Conservation (phyloP, 1,140 invertebrate species). For the Samia ricini region DNA sequence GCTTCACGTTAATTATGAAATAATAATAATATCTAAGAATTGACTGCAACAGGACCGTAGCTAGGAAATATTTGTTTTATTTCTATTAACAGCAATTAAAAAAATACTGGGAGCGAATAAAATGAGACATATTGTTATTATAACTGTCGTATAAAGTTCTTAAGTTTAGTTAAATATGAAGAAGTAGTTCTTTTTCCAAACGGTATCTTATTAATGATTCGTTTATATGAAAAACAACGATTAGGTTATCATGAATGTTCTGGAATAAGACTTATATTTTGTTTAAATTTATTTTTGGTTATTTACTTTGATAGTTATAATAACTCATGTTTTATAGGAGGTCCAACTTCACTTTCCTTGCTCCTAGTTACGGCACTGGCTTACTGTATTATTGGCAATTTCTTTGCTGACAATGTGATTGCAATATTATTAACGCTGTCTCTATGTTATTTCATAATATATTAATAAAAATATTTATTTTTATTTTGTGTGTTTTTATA, state of each 20-base stretch:
- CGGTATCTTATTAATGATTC: no score
- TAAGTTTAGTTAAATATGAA: no score
- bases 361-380: neutral
- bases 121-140: no score
- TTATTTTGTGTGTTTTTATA: conserved; percentile 17
- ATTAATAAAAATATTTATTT: conserved; percentile 27
- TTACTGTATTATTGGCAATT: neutral
- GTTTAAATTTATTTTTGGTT: neutral
- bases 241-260: no score
- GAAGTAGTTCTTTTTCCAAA: no score
- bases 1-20: neutral
- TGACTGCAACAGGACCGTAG: neutral
- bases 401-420: neutral
- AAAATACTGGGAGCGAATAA: no score
- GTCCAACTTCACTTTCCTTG: neutral
- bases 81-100: neutral
- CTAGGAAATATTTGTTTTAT: no score
- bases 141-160: no score
- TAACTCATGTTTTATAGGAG: neutral
- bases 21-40: neutral
- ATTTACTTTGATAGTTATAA: neutral
- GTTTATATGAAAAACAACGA: no score
- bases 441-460: conserved; percentile 27
- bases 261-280: no score
- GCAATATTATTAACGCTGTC: conserved; percentile 4